These are phyloP conservation scores for Diadegma fenestrale DNA, from an alignment of 2,888 invertebrate species.

Conservation along the genomic window DNA sequence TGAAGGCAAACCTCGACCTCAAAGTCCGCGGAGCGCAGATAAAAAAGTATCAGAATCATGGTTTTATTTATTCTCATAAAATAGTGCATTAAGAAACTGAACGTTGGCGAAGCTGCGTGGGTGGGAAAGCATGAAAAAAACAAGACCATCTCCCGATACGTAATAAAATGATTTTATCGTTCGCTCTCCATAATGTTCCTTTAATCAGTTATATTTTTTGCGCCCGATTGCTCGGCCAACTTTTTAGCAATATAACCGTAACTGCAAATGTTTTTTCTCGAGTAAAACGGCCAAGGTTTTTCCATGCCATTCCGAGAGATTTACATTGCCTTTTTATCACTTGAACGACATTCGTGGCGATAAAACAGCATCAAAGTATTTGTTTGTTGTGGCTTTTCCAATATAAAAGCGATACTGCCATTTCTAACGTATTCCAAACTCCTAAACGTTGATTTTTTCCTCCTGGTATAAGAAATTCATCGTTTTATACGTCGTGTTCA, in stretches of 20 bases:
- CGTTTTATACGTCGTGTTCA: slow-evolving; percentile 18
- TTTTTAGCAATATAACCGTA: background rate
- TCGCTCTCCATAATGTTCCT: slow-evolving; percentile 19
- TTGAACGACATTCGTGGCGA: slow-evolving; percentile 20
- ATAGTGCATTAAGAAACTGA: slow-evolving; percentile 15
- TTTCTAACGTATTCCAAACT: background rate
- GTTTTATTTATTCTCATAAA: background rate
- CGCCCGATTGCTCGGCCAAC: background rate
- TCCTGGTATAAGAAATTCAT: slow-evolving; percentile 28
- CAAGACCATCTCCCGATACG: background rate
- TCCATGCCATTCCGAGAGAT: slow-evolving; percentile 7
- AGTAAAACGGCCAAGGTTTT: slow-evolving; percentile 8
- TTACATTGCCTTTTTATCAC: slow-evolving; percentile 5
- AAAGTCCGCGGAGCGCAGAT: background rate
- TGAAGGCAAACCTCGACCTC: background rate
- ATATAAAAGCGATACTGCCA: slow-evolving; percentile 17
- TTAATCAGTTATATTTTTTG: slow-evolving; percentile 36
- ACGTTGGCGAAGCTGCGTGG: slow-evolving; percentile 5
- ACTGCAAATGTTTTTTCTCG: background rate
- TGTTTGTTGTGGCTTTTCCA: slow-evolving; percentile 7
- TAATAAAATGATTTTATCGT: slow-evolving; percentile 22
- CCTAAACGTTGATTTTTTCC: background rate
- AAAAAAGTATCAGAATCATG: background rate
- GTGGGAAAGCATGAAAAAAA: slow-evolving; percentile 8
- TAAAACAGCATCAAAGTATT: background rate